These are phyloP conservation scores for Eira barbara DNA, from an alignment of 2,113 vertebrate species.

Conservation along the genomic window DNA sequence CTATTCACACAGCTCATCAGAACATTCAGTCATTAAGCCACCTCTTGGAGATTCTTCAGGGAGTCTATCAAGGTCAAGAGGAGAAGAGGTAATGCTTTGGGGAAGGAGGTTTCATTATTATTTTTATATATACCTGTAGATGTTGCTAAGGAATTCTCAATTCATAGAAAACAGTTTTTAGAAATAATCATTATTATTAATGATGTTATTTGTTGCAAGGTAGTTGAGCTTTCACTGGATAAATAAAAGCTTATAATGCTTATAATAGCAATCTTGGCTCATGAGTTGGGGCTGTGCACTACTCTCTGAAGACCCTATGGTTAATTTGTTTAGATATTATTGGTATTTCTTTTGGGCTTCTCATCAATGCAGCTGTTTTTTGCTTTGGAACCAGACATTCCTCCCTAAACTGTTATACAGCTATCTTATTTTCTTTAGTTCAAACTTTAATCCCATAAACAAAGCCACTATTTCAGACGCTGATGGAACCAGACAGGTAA, in stretches of 20 bases:
- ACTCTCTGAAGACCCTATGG: not conserved
- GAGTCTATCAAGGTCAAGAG: slow-evolving; percentile 77
- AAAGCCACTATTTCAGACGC: not conserved
- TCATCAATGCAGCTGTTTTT: not conserved
- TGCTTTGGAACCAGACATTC: not conserved
- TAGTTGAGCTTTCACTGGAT: not conserved
- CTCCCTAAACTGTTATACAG: not conserved
- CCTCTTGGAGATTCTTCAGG: slow-evolving; percentile 80
- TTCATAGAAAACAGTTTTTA: slow-evolving; percentile 17
- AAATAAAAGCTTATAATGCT: not conserved
- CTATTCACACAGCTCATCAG: slow-evolving; percentile 73
- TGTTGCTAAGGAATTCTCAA: slow-evolving; percentile 27
- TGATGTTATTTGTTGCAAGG: not conserved
- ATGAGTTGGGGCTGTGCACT: not conserved
- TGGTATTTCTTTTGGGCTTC: not conserved
- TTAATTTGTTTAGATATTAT: not conserved
- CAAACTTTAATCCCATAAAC: slow-evolving; percentile 11
- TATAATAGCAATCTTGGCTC: not conserved
- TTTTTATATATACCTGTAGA: not conserved
- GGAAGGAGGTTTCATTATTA: not conserved
- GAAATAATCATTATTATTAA: not conserved
- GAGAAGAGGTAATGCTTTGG: slow-evolving; percentile 81
- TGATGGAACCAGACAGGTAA: not conserved
- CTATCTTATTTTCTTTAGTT: slow-evolving; percentile 3
- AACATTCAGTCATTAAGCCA: slow-evolving; percentile 75